Base-by-base conservation (phyloP, 2,797 vertebrate species). In the Sciaenops ocellatus region DNA sequence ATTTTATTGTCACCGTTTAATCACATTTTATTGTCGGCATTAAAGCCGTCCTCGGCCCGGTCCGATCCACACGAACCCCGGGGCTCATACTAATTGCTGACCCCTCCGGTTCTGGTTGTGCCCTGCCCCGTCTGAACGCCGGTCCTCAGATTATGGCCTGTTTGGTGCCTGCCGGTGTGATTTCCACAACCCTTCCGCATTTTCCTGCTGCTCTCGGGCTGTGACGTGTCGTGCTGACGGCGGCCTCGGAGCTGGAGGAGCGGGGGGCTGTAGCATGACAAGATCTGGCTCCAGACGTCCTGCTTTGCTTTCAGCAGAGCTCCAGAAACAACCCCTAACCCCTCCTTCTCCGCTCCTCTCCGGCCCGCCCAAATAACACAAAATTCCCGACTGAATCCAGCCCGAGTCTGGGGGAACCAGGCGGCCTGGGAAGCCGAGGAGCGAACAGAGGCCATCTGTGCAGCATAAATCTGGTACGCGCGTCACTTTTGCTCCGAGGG, bases 151-250 rank as follows among this genome's bases (percentile, higher is more conserved):
- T 88, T 63, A 87, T 89, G 93, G 93, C 93, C 93, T 94, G 82
- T 89, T 89, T 80, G 79, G 84, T 89, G 87, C 79, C 89, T 85
- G 85, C 78, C 88, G 83, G 79, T 88, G 69, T 87, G 82, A 92
- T 93, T 95, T 95, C 94, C 95, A 91, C 93, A 94, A 93, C 95
- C 77, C 92, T 95, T 98, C 97, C 97, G 97, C 96, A 95, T 97
- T 97, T 97, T 97, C 97, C 97, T 97, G 95, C 96, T 92, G 94
- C 95, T 96, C 94, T 96, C 93, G 93, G 96, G 96, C 97, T 96
- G 97, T 98, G 97, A 98, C 97, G 97, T 98, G 95, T 96, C 90
- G 96, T 95, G 96, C 96, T 97, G 97, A 97, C 97, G 97, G 97
- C 97, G 96, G 96, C 96, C 95, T 96, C 93, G 95, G 93, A 92